phyloP scores from a whole-genome alignment of 2,888 invertebrate genomes.

The Entomobrya proxima region DNA sequence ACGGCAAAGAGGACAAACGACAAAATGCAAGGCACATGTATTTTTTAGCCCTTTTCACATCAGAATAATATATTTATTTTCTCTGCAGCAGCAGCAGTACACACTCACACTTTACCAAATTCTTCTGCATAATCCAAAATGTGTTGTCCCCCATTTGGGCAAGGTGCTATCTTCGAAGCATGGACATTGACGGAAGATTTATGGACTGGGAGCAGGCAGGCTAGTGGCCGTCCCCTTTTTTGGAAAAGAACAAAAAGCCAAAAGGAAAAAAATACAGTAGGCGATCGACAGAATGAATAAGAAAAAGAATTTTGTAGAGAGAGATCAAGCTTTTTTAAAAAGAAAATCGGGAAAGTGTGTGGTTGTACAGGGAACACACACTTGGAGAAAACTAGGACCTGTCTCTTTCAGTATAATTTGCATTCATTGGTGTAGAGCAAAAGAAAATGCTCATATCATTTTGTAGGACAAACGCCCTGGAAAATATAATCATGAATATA shows the following conservation, averaged over 20 bases:
- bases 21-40: slow-evolving; percentile 28
- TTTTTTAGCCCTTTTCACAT: slow-evolving; percentile 62
- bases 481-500: background rate
- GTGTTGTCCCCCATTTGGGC: slow-evolving; percentile 74
- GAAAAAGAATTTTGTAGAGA: slow-evolving; percentile 15
- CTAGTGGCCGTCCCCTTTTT: slow-evolving; percentile 75
- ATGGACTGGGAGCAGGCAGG: slow-evolving; percentile 75
- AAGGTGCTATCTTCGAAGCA: slow-evolving; percentile 74
- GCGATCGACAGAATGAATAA: slow-evolving; percentile 6
- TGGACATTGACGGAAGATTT: slow-evolving; percentile 75
- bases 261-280: slow-evolving; percentile 42
- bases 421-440: slow-evolving; percentile 9
- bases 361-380: background rate
- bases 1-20: slow-evolving; percentile 10
- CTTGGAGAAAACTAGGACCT: background rate
- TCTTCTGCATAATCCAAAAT: slow-evolving; percentile 74
- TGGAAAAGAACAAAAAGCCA: slow-evolving; percentile 42
- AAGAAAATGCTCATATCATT: background rate
- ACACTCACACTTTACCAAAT: background rate
- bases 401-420: background rate
- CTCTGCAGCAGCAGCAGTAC: background rate
- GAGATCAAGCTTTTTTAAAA: slow-evolving; percentile 62
- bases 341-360: background rate
- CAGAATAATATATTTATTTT: slow-evolving; percentile 62
- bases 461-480: background rate